These are phyloP conservation scores for Platygyra sinensis DNA, from an alignment of 64 coral and sea anemone genomes.

Conservation along the genomic window DNA sequence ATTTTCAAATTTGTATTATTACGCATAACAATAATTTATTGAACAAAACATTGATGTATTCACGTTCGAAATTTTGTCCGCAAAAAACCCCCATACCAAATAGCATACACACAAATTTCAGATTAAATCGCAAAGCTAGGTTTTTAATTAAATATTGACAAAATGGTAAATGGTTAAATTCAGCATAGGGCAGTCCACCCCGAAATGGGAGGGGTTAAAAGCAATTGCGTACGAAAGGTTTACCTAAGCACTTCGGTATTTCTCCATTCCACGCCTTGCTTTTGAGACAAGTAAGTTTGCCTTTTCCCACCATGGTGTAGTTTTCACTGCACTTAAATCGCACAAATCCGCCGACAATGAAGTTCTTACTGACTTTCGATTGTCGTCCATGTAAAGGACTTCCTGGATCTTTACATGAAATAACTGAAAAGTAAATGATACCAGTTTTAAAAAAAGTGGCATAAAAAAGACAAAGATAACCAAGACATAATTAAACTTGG, in stretches of 20 bases:
- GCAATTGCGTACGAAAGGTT: background rate
- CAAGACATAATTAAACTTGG: background rate
- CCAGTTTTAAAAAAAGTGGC: background rate
- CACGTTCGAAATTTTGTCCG: no score
- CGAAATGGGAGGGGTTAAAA: background rate
- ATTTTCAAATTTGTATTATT: no score
- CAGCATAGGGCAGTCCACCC: no score
- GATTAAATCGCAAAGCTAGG: no score
- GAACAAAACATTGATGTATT: no score
- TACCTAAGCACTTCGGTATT: slow-evolving; percentile 7
- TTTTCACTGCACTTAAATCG: slow-evolving; percentile 24
- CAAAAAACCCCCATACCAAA: no score
- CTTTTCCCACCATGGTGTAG: slow-evolving; percentile 28
- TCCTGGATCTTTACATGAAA: slow-evolving; percentile 27
- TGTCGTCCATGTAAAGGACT: background rate
- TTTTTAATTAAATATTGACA: no score
- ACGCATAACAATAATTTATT: no score
- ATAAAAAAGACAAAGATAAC: background rate
- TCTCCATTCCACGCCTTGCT: slow-evolving; percentile 24
- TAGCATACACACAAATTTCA: no score
- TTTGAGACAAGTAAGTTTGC: background rate
- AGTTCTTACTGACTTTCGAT: slow-evolving; percentile 1
- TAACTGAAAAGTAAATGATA: background rate
- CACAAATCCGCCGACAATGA: background rate
- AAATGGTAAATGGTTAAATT: no score